These are phyloP conservation scores for Xestia c-nigrum DNA, from an alignment of 2,888 invertebrate genomes.

Conservation along the genomic window DNA sequence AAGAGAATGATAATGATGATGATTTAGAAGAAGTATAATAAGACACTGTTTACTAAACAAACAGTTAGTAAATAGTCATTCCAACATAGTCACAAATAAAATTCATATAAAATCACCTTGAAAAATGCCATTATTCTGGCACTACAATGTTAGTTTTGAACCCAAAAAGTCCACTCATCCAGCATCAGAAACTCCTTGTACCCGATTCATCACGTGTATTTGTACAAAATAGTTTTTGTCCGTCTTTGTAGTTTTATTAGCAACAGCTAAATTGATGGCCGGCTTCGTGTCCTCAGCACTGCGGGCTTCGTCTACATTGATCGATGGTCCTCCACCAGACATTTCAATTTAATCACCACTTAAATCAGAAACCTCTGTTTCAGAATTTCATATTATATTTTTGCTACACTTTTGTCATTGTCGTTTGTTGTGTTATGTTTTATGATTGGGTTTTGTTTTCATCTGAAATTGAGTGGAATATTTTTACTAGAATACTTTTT, in stretches of 20 bases:
- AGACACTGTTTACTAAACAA: neutral
- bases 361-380: conserved; percentile 64
- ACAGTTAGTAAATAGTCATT: neutral
- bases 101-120: neutral
- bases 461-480: neutral
- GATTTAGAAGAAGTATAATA: neutral
- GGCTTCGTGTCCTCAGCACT: conserved; percentile 68
- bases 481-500: neutral
- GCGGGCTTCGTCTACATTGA: conserved; percentile 71
- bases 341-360: conserved; percentile 76
- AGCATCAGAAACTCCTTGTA: conserved; percentile 57
- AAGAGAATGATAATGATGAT: no score
- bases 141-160: neutral
- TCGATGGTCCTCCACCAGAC: conserved; percentile 73
- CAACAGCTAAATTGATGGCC: conserved; percentile 78
- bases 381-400: conserved; percentile 43
- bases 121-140: neutral
- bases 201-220: conserved; percentile 76
- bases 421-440: conserved; percentile 14
- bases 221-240: conserved; percentile 79
- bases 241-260: conserved; percentile 76
- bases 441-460: conserved; percentile 7
- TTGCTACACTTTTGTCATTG: conserved; percentile 34
- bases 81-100: neutral
- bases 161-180: conserved; percentile 50